Percentiles rank a stretch among this genome's conserved stretches.
Evolutionary conservation across 2,888 invertebrate species (phyloP).

Genomic region (Papilio demoleus): DNA sequence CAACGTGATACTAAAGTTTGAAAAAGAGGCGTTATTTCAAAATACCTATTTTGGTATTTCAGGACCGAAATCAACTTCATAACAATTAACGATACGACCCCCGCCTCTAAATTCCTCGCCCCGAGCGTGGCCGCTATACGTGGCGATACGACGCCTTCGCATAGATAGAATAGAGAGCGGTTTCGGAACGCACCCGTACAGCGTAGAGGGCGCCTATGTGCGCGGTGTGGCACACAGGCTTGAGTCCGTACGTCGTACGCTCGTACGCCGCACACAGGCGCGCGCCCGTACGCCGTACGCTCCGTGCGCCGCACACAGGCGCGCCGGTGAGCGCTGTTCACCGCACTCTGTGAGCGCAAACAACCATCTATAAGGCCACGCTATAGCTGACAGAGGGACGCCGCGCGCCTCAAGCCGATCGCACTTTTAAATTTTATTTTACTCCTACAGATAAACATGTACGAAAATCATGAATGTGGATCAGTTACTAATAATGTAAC

Average conservation of each 20-base stretch:
- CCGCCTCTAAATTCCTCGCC: conserved; percentile 84
- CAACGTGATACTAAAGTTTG: conserved; percentile 52
- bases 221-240: no score
- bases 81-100: conserved; percentile 84
- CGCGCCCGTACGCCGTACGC: conserved; percentile 58
- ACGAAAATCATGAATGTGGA: not conserved
- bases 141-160: conserved; percentile 83
- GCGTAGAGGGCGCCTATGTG: no score
- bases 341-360: conserved; percentile 85
- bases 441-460: not conserved
- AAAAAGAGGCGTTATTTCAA: conserved; percentile 81
- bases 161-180: conserved; percentile 84
- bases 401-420: conserved; percentile 70
- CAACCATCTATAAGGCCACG: conserved; percentile 85
- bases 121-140: conserved; percentile 83
- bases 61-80: conserved; percentile 84
- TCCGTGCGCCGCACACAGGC: conserved; percentile 73
- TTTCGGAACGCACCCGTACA: conserved; percentile 82
- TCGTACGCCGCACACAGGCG: conserved; percentile 59
- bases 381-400: conserved; percentile 82
- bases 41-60: conserved; percentile 83
- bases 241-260: conserved; percentile 58
- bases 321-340: conserved; percentile 83
- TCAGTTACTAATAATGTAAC: not conserved
- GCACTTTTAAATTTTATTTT: conserved; percentile 35